Percentiles rank a stretch among this genome's conserved stretches.
phyloP scores from a whole-genome alignment of 2,113 vertebrate genomes.

The Donacobius atricapilla region DNA sequence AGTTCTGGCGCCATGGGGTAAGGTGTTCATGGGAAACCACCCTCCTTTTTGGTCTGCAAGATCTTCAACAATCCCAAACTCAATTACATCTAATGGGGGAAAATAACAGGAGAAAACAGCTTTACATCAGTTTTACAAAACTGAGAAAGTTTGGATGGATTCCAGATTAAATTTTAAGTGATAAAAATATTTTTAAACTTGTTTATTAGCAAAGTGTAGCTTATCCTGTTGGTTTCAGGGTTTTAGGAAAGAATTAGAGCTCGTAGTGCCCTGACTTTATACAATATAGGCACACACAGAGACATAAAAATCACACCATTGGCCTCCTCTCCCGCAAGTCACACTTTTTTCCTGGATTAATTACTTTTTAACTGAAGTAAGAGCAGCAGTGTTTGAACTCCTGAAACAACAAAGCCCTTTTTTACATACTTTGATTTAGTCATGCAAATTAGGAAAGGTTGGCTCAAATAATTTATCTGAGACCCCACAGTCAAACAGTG shows the following conservation, averaged over 20 bases:
- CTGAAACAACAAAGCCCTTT: neutral
- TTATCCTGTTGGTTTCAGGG: neutral
- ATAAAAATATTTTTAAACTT: neutral
- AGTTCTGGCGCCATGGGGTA: neutral
- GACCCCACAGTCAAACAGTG: neutral
- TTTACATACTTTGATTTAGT: neutral
- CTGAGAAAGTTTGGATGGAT: neutral
- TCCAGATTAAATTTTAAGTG: neutral
- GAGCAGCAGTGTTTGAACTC: neutral
- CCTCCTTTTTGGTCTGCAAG: neutral
- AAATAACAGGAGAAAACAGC: neutral
- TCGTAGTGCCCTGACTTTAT: neutral
- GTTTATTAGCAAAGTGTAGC: neutral
- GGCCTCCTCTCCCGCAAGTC: neutral
- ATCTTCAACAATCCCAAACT: neutral
- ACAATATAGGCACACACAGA: neutral
- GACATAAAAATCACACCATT: neutral
- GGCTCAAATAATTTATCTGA: neutral
- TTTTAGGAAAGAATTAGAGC: neutral
- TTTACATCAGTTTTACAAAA: neutral
- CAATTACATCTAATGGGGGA: neutral
- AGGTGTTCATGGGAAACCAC: neutral
- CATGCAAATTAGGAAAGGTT: neutral
- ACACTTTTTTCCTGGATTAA: neutral
- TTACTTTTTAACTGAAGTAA: neutral